Conservation (phyloP, 2,888 invertebrate genomes). For the Mythimna pallens region DNA sequence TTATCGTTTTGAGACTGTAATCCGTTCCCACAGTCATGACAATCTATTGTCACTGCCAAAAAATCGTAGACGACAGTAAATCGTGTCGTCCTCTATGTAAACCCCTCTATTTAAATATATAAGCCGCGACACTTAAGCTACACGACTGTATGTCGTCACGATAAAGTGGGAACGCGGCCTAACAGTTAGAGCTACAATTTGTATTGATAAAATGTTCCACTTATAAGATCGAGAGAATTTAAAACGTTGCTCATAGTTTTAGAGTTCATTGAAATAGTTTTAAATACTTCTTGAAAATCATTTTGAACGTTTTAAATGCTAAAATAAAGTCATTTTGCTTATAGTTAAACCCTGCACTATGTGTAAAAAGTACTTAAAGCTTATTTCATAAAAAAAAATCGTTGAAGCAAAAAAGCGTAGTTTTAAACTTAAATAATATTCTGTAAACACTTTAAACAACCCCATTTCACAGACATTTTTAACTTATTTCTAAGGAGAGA, state of each 20-base stretch:
- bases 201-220: background rate
- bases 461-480: slow-evolving; percentile 13
- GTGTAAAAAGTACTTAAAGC: background rate
- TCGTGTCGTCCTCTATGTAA: no score
- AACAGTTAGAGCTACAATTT: background rate
- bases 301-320: background rate
- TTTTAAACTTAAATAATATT: slow-evolving; percentile 30
- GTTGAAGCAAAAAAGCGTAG: background rate
- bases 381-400: slow-evolving; percentile 15
- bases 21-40: no score
- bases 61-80: no score
- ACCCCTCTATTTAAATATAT: no score
- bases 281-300: background rate
- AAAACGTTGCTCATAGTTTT: background rate
- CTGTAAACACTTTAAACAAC: slow-evolving; percentile 19
- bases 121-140: no score
- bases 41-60: no score
- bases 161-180: no score
- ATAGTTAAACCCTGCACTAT: background rate
- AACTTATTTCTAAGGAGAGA: slow-evolving; percentile 37
- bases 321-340: background rate
- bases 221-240: background rate
- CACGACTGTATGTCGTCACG: no score
- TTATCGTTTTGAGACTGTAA: no score
- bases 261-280: background rate